Evolutionary conservation across 2,797 vertebrate genomes (phyloP), one percentile per base, ranked within the genome.

Genomic region (Triplophysa yarkandensis): DNA sequence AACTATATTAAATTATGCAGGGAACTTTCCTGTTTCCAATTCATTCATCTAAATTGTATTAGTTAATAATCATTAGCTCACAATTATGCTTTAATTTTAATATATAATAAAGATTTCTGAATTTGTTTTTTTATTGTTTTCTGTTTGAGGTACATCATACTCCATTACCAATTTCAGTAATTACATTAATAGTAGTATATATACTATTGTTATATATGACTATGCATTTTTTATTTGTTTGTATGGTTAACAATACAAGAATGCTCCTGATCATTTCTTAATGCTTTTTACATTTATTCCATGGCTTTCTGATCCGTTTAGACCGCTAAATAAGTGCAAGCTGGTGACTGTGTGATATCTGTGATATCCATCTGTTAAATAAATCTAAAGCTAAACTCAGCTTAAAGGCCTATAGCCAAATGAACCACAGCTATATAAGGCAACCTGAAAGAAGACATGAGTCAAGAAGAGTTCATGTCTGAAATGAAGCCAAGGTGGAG

Each of bases 381-480:
- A 62, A 72, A 75, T 75, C 61, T 71, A 44, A 61, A 58, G 74
- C 79, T 74, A 61, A 81, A 76, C 79, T 81, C 70, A 68, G 62
- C 48, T 3, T 70, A 64, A 74, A 71, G 70, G 75, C 74, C 68
- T 68, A 71, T 16, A 50, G 67, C 68, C 41, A 64, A 77, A 66
- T 55, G 34, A 63, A 61, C 64, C 63, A 61, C 44, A 60, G 52
- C 79, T 81, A 79, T 81, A 83, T 77, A 81, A 77, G 79, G 82
- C 43, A 57, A 55, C 57, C 60, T 21, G 28, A 21, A 50, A 74
- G 77, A 81, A 77, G 70, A 63, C 74, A 81, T 65, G 77, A 75
- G 77, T 83, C 69, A 76, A 75, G 77, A 82, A 74, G 74, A 79
- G 41, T 57, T 46, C 64, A 75, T 23, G 64, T 83, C 44, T 79